Evolutionary conservation across 1,140 invertebrate genomes (phyloP), one percentile per base, ranked within the genome.

Genomic region (Trichonephila clavipes): DNA sequence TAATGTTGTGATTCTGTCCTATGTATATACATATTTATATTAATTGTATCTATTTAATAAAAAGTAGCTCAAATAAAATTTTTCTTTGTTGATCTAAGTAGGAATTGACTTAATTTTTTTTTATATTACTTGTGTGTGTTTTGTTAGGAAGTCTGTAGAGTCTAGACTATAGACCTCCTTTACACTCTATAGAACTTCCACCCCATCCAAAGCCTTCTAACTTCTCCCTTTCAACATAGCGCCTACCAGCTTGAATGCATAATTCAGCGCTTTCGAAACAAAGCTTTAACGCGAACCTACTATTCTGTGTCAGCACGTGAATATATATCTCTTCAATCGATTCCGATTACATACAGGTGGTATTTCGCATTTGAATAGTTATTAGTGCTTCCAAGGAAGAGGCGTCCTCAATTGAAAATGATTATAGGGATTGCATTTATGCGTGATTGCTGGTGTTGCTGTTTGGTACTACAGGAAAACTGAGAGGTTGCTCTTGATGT

Each of bases 301-400:
- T 34, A 77, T 77, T 77, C 34, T 28, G 34, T 77, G 72, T 28
- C 72, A 77, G 34, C 24, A 19, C 72, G 72, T 40, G 72, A 40
- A 34, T 40, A 10, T 40, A 40, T 64, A 51, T 21, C 28, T 7
- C 72, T 18, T 18, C 16, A 34, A 77, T 77, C 72, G 72, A 77
- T 77, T 77, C 14, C 28, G 72, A 77, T 77, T 77, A 40, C 72
- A 40, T 77, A 77, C 72, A 40, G 72, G 72, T 77, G 28, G 34
- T 40, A 18, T 28, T 14, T 40, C 34, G 28, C 34, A 40, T 77
- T 77, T 24, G 72, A 77, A 77, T 77, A 77, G 72, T 77, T 77
- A 77, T 77, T 40, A 40, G 72, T 3, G 72, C 28, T 77, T 77
- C 16, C 16, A 40, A 3, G 28, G 14, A 77, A 28, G 24, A 77